These are phyloP conservation scores for Zhuqinia jingwanae DNA, from an alignment of 2,888 invertebrate genomes.

Conservation along the genomic window DNA sequence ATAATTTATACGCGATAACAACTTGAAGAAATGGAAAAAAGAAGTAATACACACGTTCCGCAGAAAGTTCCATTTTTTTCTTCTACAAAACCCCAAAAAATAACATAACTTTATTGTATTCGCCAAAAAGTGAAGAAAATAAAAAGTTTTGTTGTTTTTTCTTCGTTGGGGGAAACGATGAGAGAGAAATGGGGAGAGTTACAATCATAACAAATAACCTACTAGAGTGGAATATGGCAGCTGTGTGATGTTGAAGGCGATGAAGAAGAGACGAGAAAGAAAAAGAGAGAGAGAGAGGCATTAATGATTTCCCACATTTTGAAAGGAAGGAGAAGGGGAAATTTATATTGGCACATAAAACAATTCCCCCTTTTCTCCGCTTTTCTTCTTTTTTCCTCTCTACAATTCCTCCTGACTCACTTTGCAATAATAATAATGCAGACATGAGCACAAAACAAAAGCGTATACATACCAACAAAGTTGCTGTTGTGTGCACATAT, in stretches of 20 bases:
- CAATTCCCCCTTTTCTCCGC: slow-evolving; percentile 53
- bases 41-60: not conserved
- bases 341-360: slow-evolving; percentile 66
- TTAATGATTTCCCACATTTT: slow-evolving; percentile 65
- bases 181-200: slow-evolving; percentile 30
- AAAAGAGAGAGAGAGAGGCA: slow-evolving; percentile 32
- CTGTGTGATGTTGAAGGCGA: not conserved
- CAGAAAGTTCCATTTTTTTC: not conserved
- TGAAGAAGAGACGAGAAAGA: too few relatives aligned
- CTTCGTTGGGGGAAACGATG: not conserved
- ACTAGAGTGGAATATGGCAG: slow-evolving; percentile 50
- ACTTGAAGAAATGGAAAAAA: not conserved
- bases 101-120: slow-evolving; percentile 23
- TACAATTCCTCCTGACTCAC: slow-evolving; percentile 36
- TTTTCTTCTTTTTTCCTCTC: slow-evolving; percentile 6
- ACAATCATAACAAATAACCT: slow-evolving; percentile 65
- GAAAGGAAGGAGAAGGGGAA: slow-evolving; percentile 49
- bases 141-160: slow-evolving; percentile 34
- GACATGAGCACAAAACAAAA: not conserved
- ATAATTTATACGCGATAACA: slow-evolving; percentile 6
- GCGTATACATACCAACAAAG: slow-evolving; percentile 17
- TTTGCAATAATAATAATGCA: slow-evolving; percentile 45
- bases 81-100: not conserved
- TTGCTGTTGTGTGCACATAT: too few relatives aligned
- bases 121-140: slow-evolving; percentile 51